Evolutionary conservation across 2,113 vertebrate species (phyloP), one percentile per base, ranked within the genome.

Genomic region (Platichthys flesus): DNA sequence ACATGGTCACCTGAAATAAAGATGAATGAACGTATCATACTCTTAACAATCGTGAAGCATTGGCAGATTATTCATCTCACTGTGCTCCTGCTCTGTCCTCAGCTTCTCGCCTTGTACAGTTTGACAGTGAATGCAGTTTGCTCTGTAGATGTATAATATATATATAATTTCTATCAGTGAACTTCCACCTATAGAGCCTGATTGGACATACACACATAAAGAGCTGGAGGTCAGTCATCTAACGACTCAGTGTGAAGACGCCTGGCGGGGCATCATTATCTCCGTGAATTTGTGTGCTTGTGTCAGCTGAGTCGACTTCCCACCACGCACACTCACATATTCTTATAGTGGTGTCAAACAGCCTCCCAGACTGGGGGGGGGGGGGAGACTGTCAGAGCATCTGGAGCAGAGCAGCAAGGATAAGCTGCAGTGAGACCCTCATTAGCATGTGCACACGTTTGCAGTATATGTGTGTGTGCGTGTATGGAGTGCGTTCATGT

Each of bases 201-300:
- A 26, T 13, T 76, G 49, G 40, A 42, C 2, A 3, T 9, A 23
- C 13, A 20, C 35, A 59, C 42, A 15, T 16, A 23, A 68, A 52
- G 60, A 37, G 67, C 69, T 63, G 37, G 49, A 64, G 81, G 66
- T 84, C 67, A 76, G 58, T 69, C 37, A 76, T 65, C 71, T 81
- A 65, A 69, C 13, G 52, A 35, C 67, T 69, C 79, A 65, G 74
- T 62, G 20, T 86, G 58, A 81, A 85, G 63, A 23, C 9, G 14
- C 67, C 58, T 76, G 54, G 24, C 55, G 61, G 74, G 73, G 79
- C 66, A 35, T 85, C 85, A 83, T 90, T 74, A 86, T 81, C 68
- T 83, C 61, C 40, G 58, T 62, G 28, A 47, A 28, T 74, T 60
- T 70, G 67, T 64, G 61, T 47, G 52, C 40, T 65, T 13, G 64